Evolutionary conservation across 2,797 vertebrate genomes (phyloP).

Genomic region (Loriculus beryllinus): DNA sequence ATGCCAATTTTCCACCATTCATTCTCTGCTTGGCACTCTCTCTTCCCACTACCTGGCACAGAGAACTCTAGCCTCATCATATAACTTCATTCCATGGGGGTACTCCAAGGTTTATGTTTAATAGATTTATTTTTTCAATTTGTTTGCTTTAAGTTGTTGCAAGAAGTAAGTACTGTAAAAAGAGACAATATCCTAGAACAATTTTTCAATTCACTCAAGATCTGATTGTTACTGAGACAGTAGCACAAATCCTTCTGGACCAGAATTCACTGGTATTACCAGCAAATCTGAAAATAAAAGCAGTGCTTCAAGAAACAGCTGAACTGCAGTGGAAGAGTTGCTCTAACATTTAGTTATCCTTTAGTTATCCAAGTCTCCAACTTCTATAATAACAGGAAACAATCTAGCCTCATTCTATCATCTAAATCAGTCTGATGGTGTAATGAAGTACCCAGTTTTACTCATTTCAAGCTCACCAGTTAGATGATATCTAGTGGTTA

Average conservation of each 20-base stretch:
- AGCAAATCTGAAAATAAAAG: constrained; percentile 10
- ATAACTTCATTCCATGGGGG: background rate
- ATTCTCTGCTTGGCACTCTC: constrained; percentile 1
- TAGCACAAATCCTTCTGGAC: background rate
- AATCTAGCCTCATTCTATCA: background rate
- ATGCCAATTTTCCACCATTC: constrained; percentile 19
- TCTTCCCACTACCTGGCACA: constrained; percentile 6
- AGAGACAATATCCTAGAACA: background rate
- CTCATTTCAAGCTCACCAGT: background rate
- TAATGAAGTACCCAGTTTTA: background rate
- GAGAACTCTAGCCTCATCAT: background rate
- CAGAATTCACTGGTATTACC: background rate
- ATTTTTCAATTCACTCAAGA: background rate
- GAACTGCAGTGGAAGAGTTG: background rate
- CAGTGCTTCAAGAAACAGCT: background rate
- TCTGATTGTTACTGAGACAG: background rate
- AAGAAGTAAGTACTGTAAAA: background rate
- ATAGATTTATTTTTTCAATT: constrained; percentile 4
- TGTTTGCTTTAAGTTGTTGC: background rate
- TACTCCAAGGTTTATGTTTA: constrained; percentile 17
- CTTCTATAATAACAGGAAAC: background rate
- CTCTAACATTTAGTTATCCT: background rate
- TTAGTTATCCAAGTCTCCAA: background rate
- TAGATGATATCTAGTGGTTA: background rate
- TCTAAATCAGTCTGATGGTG: background rate